Conservation (phyloP, 2,888 invertebrate genomes). For the Apodemia zela region DNA sequence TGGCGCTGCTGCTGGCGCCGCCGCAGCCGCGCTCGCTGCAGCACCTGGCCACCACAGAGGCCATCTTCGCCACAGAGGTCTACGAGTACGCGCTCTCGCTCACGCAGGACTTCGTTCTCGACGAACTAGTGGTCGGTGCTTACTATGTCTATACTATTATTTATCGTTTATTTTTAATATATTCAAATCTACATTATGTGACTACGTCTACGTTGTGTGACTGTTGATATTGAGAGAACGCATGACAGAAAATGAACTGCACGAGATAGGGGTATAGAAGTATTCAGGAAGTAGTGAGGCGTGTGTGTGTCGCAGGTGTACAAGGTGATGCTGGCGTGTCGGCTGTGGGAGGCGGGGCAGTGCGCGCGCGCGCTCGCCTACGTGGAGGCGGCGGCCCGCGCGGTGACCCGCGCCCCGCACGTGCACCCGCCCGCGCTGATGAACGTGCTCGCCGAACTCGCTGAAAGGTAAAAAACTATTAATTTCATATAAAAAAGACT, state of each 20-base stretch:
- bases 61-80: constrained; percentile 96
- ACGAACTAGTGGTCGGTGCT: constrained; percentile 84
- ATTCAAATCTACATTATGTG: too few species aligned
- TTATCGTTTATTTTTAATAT: too few species aligned
- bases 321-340: constrained; percentile 90
- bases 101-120: constrained; percentile 85
- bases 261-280: too few species aligned
- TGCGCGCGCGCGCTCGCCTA: constrained; percentile 91
- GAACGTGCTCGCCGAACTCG: constrained; percentile 77
- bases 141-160: too few species aligned
- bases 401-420: constrained; percentile 81
- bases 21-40: constrained; percentile 81
- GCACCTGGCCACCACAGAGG: constrained; percentile 88
- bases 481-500: too few species aligned
- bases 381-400: constrained; percentile 88
- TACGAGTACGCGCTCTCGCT: constrained; percentile 95
- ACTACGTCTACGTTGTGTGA: too few species aligned
- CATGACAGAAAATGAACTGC: too few species aligned
- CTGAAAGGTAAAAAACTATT: constrained; percentile 42
- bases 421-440: constrained; percentile 80
- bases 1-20: constrained; percentile 90
- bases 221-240: too few species aligned
- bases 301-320: constrained; percentile 81
- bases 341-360: constrained; percentile 87
- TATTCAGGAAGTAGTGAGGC: not conserved